Conservation (phyloP, 2,888 invertebrate genomes). For the Eupithecia vulgata region DNA sequence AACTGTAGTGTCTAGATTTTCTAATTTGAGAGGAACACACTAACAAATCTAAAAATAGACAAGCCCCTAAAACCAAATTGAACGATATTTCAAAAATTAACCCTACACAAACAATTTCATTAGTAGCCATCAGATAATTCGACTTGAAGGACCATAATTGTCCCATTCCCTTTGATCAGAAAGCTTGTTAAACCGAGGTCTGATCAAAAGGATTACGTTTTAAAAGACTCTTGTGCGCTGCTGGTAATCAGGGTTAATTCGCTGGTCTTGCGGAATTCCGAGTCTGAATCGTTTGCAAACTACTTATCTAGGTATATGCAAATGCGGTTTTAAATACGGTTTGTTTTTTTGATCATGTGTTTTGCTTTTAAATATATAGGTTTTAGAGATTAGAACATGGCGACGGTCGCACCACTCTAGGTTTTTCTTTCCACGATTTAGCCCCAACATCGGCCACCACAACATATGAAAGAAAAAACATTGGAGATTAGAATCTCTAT, state of each 20-base stretch:
- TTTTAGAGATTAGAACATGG: too few species aligned
- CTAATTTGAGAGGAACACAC: neutral
- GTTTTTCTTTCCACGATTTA: too few species aligned
- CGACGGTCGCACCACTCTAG: too few species aligned
- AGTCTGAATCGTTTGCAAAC: slow-evolving; percentile 4
- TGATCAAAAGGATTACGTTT: slow-evolving; percentile 40
- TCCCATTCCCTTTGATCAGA: slow-evolving; percentile 29
- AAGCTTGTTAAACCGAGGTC: slow-evolving; percentile 35
- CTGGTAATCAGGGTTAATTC: slow-evolving; percentile 25
- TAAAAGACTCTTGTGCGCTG: slow-evolving; percentile 24
- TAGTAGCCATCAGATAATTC: slow-evolving; percentile 14
- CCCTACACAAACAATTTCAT: slow-evolving; percentile 9
- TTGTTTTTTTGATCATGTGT: neutral
- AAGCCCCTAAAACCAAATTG: neutral
- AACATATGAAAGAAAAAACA: too few species aligned
- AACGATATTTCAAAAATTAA: neutral
- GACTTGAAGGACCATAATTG: slow-evolving; percentile 8
- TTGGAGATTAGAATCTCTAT: too few species aligned
- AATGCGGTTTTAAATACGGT: neutral
- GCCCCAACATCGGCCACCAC: too few species aligned
- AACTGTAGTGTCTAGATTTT: neutral
- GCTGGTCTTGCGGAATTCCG: neutral
- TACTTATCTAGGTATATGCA: neutral
- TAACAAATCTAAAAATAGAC: neutral
- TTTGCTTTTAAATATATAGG: neutral